Base-by-base conservation (phyloP, 2,888 invertebrate species). In the Deilephila elpenor region DNA sequence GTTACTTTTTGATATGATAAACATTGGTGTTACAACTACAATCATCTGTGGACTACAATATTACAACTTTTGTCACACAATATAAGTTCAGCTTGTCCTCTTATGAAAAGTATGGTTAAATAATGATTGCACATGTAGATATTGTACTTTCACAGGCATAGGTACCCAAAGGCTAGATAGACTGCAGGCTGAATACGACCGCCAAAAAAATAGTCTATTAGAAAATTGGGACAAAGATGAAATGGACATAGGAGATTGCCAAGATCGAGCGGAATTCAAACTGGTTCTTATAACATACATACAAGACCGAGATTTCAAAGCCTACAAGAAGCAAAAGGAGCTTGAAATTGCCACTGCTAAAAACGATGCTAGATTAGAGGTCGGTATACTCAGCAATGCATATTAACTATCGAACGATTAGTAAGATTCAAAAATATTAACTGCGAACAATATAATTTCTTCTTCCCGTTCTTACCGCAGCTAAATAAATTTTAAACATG, bases 221-320 rank as follows among this genome's bases (percentile, higher is more conserved):
- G 95, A 95, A 75, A 95, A 86, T 73, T 95, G 92, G 93, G 95
- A 95, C 34, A 92, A 92, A 76, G 95, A 96, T 75, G 96, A 96
- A 67, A 84, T 92, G 8, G 90, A 93, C 0, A 90, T 95, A 29
- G 90, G 95, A 25, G 89, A 95, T 14, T 86, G 90, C 67, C 95
- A 96, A 73, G 93, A 95, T 3, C 89, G 91, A 61, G 94, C 95
- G 0, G 96, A 96, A 78, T 93, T 95, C 72, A 93, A 96, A 72
- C 83, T 96, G 74, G 95, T 95, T 76, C 92, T 95, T 37, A 94
- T 96, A 56, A 95, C 95, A n/a, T 96, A 93, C 80, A 96, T 96
- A 60, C 92, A 96, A 80, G 90, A 95, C n/a, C 88, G 93, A 34
- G 89, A 93, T 61, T 94, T 93, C 75, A 80, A 84, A 59, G 77